Conservation (phyloP, 2,113 vertebrate species). For the Lipotes vexillifer region DNA sequence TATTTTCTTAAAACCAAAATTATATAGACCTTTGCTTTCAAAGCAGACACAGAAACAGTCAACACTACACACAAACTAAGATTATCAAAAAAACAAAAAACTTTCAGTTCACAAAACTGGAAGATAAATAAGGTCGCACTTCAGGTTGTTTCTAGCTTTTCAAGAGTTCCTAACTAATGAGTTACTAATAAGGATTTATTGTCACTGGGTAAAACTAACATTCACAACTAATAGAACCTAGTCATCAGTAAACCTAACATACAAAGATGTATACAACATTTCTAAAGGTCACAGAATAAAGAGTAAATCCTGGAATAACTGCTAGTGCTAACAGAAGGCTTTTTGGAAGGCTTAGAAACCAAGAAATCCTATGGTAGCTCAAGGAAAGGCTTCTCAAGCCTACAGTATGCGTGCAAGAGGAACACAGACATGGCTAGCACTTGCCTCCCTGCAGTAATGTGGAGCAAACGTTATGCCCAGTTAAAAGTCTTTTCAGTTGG, state of each 20-base stretch:
- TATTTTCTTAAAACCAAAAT: neutral
- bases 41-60: neutral
- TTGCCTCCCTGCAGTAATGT: neutral
- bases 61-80: neutral
- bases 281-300: neutral
- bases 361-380: neutral
- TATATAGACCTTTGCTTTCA: neutral
- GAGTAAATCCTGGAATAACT: neutral
- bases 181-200: neutral
- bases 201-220: neutral
- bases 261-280: neutral
- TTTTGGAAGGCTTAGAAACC: neutral
- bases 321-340: neutral
- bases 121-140: neutral
- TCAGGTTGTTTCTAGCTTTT: neutral
- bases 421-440: neutral
- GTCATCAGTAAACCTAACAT: neutral
- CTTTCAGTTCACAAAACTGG: neutral
- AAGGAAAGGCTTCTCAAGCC: neutral
- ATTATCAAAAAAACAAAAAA: neutral
- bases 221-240: slow-evolving; percentile 22
- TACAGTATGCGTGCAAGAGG: neutral
- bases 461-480: neutral
- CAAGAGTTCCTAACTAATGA: neutral
- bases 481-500: neutral